Conservation (phyloP, 2,113 vertebrate genomes). For the Urocynchramus pylzowi region DNA sequence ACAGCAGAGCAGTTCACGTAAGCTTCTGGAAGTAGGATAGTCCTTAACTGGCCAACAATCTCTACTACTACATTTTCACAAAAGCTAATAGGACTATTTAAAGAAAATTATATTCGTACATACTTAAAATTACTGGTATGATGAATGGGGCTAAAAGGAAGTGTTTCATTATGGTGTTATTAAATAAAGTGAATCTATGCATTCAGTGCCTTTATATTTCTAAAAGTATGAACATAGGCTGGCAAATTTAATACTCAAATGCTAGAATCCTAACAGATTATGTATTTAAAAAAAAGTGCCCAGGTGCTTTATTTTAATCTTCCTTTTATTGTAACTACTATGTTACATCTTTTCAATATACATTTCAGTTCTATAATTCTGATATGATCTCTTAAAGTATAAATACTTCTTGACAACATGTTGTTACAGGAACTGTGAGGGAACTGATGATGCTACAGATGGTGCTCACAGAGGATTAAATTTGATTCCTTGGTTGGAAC, state of each 20-base stretch:
- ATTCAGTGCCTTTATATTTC: background rate
- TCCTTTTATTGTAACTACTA: background rate
- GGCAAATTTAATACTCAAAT: background rate
- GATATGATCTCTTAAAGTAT: slow-evolving; percentile 22
- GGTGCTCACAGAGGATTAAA: slow-evolving; percentile 57
- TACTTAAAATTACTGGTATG: background rate
- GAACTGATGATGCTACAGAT: slow-evolving; percentile 50
- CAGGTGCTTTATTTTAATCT: background rate
- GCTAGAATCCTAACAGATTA: background rate
- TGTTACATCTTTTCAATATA: background rate
- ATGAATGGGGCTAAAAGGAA: background rate
- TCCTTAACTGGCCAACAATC: background rate
- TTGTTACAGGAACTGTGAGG: slow-evolving; percentile 44
- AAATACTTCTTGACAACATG: slow-evolving; percentile 62
- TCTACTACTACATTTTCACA: background rate
- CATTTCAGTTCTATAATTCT: background rate
- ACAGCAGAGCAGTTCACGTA: background rate
- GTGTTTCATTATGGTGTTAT: background rate
- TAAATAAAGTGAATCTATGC: background rate
- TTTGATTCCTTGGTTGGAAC: slow-evolving; percentile 59
- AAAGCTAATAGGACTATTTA: background rate
- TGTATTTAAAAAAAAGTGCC: background rate
- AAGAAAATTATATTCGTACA: background rate
- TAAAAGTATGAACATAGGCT: background rate
- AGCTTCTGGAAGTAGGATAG: slow-evolving; percentile 15